Conservation (phyloP, 1,140 invertebrate species). For the Stegodyphus mimosarum region DNA sequence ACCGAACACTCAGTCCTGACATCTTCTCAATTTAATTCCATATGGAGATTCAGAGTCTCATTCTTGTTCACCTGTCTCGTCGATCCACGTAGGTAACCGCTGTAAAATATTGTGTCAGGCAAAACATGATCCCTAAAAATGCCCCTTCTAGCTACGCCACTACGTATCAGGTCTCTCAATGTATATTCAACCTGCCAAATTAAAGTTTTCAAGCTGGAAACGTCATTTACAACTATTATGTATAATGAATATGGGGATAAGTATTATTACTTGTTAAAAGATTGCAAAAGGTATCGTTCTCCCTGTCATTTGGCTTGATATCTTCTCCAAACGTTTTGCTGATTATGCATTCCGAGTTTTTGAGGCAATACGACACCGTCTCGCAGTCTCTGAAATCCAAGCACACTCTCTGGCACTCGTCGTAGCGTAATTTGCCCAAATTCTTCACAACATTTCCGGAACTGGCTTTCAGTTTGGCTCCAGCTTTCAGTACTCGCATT, state of each 20-base stretch:
- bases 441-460: slow-evolving; percentile 14
- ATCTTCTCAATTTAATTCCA: too few species aligned
- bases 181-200: too few species aligned
- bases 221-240: too few species aligned
- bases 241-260: background rate
- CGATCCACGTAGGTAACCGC: too few species aligned
- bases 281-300: slow-evolving; percentile 27
- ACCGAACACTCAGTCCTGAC: too few species aligned
- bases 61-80: too few species aligned
- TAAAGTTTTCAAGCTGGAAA: too few species aligned
- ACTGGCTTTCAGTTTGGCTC: slow-evolving; percentile 7
- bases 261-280: slow-evolving; percentile 28
- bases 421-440: slow-evolving; percentile 30
- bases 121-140: too few species aligned
- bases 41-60: too few species aligned
- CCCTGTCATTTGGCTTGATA: background rate
- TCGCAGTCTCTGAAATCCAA: slow-evolving; percentile 42
- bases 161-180: too few species aligned
- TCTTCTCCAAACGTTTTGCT: slow-evolving; percentile 19
- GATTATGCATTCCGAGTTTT: background rate
- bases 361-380: slow-evolving; percentile 39
- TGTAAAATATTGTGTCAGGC: too few species aligned
- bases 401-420: slow-evolving; percentile 44
- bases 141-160: too few species aligned
- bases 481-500: slow-evolving; percentile 23